Base-by-base conservation (phyloP, 1,140 invertebrate species). In the Bathynomus jamesi region DNA sequence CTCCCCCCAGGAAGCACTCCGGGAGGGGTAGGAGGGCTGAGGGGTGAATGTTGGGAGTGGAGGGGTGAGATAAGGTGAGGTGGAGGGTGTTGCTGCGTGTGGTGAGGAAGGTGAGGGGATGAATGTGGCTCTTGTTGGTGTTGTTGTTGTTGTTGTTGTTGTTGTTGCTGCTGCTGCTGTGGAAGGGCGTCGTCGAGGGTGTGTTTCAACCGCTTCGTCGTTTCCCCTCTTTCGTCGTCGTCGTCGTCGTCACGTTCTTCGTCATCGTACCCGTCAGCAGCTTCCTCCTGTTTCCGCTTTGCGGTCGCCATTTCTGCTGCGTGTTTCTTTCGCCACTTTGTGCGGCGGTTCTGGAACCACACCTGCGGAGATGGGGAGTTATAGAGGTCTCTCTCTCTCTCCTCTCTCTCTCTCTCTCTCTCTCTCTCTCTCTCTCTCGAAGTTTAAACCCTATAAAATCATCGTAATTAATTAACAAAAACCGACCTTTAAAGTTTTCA, bases 311-410 rank as follows among this genome's bases (percentile, higher is more conserved):
- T 96, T 86, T 99, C 96, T 2, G 96, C 96, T 0, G 96, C 96
- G 85, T 99, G 95, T 82, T 96, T 96, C 87, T 99, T 99, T 79
- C 97, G 86, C 96, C 96, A 99, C 87, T 99, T 99, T 78, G 96
- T 99, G 81, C 97, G 86, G 82, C 97, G 88, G 84, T 99, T 99
- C 85, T 99, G 97, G 85, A 99, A 99, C 97, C 97, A 99, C 53
- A 99, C 97, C 96, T 99, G 87, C 53, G 87, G 87, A 77, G 83
- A 76, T 72, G 64, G 28, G 62, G n/a, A 28, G n/a, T n/a, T n/a
- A n/a, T n/a, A n/a, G n/a, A n/a, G n/a, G n/a, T n/a, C n/a, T 53
- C 46, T 53, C 46, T 53, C 46, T 53, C 46, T 53, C 46, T 53
- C n/a, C 46, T 53, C 46, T 53, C 46, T 53, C 46, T 53, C 46